A percentile compares a stretch with the other conserved stretches of the same genome.
phyloP scores from a whole-genome alignment of 2,113 vertebrate genomes.

The Dermatemys mawii region DNA sequence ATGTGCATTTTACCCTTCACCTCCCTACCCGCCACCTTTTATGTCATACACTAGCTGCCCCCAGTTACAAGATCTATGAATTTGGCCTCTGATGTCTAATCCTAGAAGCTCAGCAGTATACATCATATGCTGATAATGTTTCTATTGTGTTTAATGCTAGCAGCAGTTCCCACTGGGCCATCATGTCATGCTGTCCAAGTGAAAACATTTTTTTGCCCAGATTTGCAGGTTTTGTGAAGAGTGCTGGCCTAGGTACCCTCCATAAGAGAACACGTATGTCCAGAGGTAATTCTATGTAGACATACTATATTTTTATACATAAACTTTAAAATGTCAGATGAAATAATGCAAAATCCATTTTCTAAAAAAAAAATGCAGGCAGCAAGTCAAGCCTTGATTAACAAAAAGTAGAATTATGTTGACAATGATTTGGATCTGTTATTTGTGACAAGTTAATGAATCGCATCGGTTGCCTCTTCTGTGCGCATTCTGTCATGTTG shows the following conservation, averaged over 20 bases:
- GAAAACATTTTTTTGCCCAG: background rate
- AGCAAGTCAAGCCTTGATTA: background rate
- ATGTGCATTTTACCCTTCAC: background rate
- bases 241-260: slow-evolving; percentile 30
- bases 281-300: background rate
- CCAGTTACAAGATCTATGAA: background rate
- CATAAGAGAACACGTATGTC: background rate
- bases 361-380: background rate
- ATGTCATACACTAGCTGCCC: background rate
- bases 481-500: background rate
- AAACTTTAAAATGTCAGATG: slow-evolving; percentile 14
- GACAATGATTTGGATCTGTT: background rate
- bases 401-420: background rate
- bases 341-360: background rate
- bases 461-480: background rate
- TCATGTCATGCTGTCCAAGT: background rate
- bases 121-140: background rate
- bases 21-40: background rate
- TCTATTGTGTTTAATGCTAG: background rate
- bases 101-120: background rate
- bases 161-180: background rate
- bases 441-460: background rate
- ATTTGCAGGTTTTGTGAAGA: background rate
- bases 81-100: background rate
- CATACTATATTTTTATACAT: background rate